Evolutionary conservation across 2,113 vertebrate species (phyloP).

Genomic region (Glareola pratincola): DNA sequence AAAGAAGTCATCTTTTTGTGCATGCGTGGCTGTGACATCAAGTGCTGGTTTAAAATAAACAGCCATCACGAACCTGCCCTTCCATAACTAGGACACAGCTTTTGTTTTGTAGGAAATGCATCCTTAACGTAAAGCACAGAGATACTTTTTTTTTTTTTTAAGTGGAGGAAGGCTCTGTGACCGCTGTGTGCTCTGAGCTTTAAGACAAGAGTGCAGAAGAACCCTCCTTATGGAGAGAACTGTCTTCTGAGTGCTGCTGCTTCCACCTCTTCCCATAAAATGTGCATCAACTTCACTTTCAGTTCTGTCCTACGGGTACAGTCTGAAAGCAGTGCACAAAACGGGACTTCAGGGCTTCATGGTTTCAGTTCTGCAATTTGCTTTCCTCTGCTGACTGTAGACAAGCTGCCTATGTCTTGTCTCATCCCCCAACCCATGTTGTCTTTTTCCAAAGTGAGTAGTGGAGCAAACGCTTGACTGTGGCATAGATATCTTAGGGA

Average conservation of each 20-base stretch:
- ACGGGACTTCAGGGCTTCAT: not conserved
- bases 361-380: not conserved
- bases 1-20: not conserved
- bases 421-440: not conserved
- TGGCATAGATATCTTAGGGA: not conserved
- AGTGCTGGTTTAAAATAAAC: not conserved
- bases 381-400: not conserved
- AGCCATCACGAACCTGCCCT: not conserved
- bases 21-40: not conserved
- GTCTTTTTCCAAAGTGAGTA: not conserved
- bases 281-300: not conserved
- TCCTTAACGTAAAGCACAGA: not conserved
- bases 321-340: not conserved
- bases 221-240: not conserved
- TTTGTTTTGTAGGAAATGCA: not conserved
- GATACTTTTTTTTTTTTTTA: not conserved
- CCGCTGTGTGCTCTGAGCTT: not conserved
- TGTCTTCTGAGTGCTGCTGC: not conserved
- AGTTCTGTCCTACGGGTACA: not conserved
- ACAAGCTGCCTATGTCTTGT: not conserved
- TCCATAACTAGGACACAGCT: fast-evolving
- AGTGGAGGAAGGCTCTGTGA: not conserved
- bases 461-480: not conserved
- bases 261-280: not conserved
- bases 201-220: not conserved